phyloP scores from a whole-genome alignment of 1,140 invertebrate genomes.

The Sycophila sp. region DNA sequence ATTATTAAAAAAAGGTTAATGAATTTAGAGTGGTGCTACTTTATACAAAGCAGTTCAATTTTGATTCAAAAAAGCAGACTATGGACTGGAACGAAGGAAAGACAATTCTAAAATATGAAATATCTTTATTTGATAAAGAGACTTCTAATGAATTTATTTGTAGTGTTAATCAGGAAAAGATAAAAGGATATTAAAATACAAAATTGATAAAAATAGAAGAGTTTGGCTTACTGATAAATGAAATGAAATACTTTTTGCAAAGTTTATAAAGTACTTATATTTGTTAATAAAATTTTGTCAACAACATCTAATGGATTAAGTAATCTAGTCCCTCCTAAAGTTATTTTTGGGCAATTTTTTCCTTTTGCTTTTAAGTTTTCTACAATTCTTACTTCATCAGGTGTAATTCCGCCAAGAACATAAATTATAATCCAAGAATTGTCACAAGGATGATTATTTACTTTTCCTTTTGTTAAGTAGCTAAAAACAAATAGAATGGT shows the following conservation, averaged over 20 bases:
- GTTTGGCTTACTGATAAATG: slow-evolving; percentile 34
- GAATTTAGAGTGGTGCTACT: slow-evolving; percentile 55
- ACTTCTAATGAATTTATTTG: slow-evolving; percentile 35
- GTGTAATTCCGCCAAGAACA: slow-evolving; percentile 71
- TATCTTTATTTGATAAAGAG: slow-evolving; percentile 42
- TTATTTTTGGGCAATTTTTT: slow-evolving; percentile 48
- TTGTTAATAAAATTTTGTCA: slow-evolving; percentile 54
- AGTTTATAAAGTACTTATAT: slow-evolving; percentile 44
- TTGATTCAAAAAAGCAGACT: slow-evolving; percentile 41
- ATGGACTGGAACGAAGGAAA: slow-evolving; percentile 26
- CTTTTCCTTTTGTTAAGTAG: slow-evolving; percentile 55
- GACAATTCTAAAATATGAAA: slow-evolving; percentile 49
- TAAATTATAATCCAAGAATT: slow-evolving; percentile 70
- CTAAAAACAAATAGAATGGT: slow-evolving; percentile 47
- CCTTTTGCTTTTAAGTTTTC: slow-evolving; percentile 47
- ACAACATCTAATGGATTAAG: slow-evolving; percentile 57
- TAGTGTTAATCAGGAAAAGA: slow-evolving; percentile 28
- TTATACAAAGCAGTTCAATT: slow-evolving; percentile 56
- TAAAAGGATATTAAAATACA: slow-evolving; percentile 42
- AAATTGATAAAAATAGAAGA: slow-evolving; percentile 44
- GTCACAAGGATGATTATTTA: slow-evolving; percentile 65
- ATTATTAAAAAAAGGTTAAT: slow-evolving; percentile 48
- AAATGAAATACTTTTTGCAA: slow-evolving; percentile 15
- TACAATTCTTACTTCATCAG: slow-evolving; percentile 65
- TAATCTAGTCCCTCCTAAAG: slow-evolving; percentile 57